Evolutionary conservation across 2,888 invertebrate genomes (phyloP).

Genomic region (Chromoteleia sp.): DNA sequence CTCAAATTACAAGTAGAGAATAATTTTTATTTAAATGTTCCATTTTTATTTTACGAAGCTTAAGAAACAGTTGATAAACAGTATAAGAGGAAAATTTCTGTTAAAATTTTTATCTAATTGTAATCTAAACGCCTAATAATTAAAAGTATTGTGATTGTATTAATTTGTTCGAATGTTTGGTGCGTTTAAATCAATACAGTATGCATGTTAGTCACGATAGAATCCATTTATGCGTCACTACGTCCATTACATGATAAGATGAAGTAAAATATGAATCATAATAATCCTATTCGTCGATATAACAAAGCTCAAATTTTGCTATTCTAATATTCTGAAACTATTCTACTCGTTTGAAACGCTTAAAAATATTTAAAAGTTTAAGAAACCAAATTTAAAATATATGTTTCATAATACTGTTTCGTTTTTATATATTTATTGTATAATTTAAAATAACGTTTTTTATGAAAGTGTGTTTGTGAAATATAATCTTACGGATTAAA

Average conservation of each 20-base stretch:
- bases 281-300: constrained; percentile 49
- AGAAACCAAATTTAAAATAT: constrained; percentile 13
- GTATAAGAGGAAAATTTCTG: not conserved
- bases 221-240: constrained; percentile 30
- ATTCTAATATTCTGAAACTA: constrained; percentile 50
- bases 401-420: constrained; percentile 3
- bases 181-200: not conserved
- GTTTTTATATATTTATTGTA: constrained; percentile 17
- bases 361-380: constrained; percentile 21
- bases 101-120: not conserved
- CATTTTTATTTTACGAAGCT: no score
- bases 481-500: constrained; percentile 1
- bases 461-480: constrained; percentile 7
- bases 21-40: no score
- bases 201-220: constrained; percentile 54
- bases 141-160: not conserved
- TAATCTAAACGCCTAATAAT: not conserved
- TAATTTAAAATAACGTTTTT: constrained; percentile 4
- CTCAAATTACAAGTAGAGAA: not conserved
- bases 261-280: constrained; percentile 47
- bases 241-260: constrained; percentile 44
- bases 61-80: not conserved
- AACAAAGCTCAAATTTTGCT: constrained; percentile 64
- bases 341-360: constrained; percentile 40
- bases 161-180: not conserved